Base-by-base conservation (phyloP, 92 coral and sea anemone species). In the Epizoanthus stellaris region DNA sequence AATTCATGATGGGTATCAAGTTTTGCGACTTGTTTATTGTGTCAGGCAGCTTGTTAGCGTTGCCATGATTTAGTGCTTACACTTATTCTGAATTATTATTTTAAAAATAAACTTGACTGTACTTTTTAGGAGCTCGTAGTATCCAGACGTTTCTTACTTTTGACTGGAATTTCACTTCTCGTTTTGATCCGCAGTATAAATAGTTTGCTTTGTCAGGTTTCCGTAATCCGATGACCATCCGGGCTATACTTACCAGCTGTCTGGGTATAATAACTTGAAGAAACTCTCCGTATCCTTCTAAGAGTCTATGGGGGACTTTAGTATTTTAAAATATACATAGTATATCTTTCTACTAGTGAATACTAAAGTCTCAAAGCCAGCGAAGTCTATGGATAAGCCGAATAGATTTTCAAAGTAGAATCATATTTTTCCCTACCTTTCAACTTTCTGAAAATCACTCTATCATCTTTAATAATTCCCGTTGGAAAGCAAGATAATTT, bases 11-110 rank as follows among this genome's bases (percentile, higher is more conserved):
- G 58, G 72, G 13, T 79, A 45, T 79, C 83, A 43, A 6, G 59
- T 79, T 79, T 12, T 64, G 36, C 60, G 11, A 4, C 60, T 39
- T 79, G 61, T 79, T 79, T 63, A 67, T 62, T 79, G 64, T 79
- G 83, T 42, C 72, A 79, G 83, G 52, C 20, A 77, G 71, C 83
- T 79, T 79, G 83, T 79, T 79, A 79, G 83, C 83, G 61, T 17
- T 43, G 43, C 60, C 13, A 45, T 79, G 72, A 45, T 45, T 40
- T 63, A 43, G 13, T 39, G 38, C 59, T 43, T 42, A 14, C 38
- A 60, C 52, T 79, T 77, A 11, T 8, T 3, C 13, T 43, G 15
- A 63, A 12, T 42, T n/a, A n/a, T n/a, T n/a, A n/a, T n/a, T n/a
- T n/a, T n/a, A n/a, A n/a, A n/a, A 16, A 73, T 47, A 62, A 42